These are phyloP conservation scores for Scaptodrosophila latifasciaeformis DNA, from an alignment of 2,888 invertebrate species.

Conservation along the genomic window DNA sequence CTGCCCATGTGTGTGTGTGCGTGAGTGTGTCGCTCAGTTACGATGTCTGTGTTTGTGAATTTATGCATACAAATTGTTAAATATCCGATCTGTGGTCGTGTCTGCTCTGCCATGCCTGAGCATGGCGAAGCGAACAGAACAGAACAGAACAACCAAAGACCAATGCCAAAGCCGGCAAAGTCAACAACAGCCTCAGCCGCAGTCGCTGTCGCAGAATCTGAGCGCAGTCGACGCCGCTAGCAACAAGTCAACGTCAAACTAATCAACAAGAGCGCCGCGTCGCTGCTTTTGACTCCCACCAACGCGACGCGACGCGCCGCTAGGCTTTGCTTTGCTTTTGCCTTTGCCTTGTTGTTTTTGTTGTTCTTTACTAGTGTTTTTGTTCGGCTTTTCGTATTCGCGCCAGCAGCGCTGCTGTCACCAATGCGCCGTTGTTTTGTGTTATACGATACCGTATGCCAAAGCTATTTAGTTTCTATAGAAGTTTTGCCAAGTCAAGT, in stretches of 20 bases:
- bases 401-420: slow-evolving; percentile 38
- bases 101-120: slow-evolving; percentile 33
- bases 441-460: slow-evolving; percentile 62
- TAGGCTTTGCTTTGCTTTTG: too few relatives aligned
- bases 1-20: not conserved
- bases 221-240: slow-evolving; percentile 24
- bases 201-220: not conserved
- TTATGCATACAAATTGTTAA: slow-evolving; percentile 68
- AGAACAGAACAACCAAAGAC: slow-evolving; percentile 49
- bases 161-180: slow-evolving; percentile 50
- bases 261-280: slow-evolving; percentile 35
- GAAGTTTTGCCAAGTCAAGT: slow-evolving; percentile 71
- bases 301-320: too few relatives aligned
- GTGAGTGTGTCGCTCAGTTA: slow-evolving; percentile 16
- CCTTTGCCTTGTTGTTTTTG: too few relatives aligned
- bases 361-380: too few relatives aligned
- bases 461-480: slow-evolving; percentile 69
- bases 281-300: slow-evolving; percentile 8
- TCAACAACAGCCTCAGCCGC: slow-evolving; percentile 18
- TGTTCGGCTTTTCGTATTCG: too few relatives aligned
- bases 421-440: slow-evolving; percentile 55
- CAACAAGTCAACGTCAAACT: slow-evolving; percentile 41
- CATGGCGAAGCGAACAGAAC: slow-evolving; percentile 29
- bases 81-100: slow-evolving; percentile 72
- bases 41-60: slow-evolving; percentile 58